A percentile compares a stretch with the other conserved stretches of the same genome.
These are phyloP conservation scores for Bufotes viridis DNA, from an alignment of 2,797 vertebrate genomes.

Conservation along the genomic window DNA sequence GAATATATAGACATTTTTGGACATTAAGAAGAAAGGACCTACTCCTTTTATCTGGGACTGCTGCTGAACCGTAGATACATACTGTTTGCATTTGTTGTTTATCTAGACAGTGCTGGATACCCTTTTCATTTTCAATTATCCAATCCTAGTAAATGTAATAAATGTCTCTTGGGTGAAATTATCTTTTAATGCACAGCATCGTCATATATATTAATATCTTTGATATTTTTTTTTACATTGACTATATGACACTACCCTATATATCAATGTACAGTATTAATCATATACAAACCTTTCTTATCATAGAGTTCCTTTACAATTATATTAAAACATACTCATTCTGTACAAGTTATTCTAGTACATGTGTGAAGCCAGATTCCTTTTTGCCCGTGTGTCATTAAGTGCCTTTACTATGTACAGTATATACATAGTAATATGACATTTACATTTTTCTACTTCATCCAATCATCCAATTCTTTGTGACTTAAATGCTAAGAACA, in stretches of 20 bases:
- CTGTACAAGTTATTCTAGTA: background rate
- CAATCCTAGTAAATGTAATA: background rate
- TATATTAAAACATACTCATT: background rate
- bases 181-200: slow-evolving; percentile 7
- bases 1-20: too few relatives aligned
- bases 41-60: too few relatives aligned
- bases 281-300: background rate
- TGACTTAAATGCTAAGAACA: background rate
- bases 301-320: background rate
- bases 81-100: too few relatives aligned
- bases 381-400: background rate
- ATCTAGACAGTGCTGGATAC: background rate
- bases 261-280: slow-evolving; percentile 1
- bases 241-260: background rate
- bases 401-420: background rate
- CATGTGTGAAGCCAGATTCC: background rate
- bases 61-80: too few relatives aligned
- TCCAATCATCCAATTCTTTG: background rate
- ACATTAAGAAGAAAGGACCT: too few relatives aligned
- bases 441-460: background rate
- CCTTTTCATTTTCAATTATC: background rate
- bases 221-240: background rate
- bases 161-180: background rate
- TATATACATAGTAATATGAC: background rate
- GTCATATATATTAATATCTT: slow-evolving; percentile 3